Conservation (phyloP, 2,888 invertebrate species). For the Abscondita cerata region DNA sequence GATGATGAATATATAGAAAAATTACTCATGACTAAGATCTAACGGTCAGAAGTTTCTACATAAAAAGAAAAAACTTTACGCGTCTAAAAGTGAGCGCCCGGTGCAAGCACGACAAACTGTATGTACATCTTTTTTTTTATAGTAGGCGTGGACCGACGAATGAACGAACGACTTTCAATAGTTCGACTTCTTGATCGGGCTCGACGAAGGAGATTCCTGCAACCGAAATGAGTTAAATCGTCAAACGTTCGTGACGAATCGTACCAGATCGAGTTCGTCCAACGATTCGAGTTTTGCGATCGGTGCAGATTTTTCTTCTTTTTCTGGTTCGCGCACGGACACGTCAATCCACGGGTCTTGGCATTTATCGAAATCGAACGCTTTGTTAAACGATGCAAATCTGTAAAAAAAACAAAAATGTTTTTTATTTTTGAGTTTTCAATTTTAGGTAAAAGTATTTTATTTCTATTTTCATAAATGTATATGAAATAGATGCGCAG, state of each 20-base stretch:
- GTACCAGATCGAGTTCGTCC: conserved; percentile 68
- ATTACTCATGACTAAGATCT: conserved; percentile 23
- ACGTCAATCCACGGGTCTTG: conserved; percentile 45
- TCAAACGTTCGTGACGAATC: too few species aligned
- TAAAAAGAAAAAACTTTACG: too few species aligned
- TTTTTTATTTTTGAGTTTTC: too few species aligned
- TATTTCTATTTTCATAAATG: too few species aligned
- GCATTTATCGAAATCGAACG: conserved; percentile 54
- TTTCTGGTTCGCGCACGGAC: conserved; percentile 40
- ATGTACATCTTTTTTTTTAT: conserved; percentile 13
- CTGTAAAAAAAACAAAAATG: conserved; percentile 47
- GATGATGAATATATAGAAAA: not conserved
- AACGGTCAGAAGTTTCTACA: conserved; percentile 15
- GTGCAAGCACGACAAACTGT: not conserved
- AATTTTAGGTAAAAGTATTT: too few species aligned
- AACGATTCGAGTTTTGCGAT: conserved; percentile 71
- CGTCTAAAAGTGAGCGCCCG: too few species aligned
- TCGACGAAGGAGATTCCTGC: conserved; percentile 45
- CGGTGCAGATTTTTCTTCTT: conserved; percentile 61
- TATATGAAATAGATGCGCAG: too few species aligned
- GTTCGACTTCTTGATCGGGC: conserved; percentile 45
- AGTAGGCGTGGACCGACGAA: conserved; percentile 19
- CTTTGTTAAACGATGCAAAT: conserved; percentile 58
- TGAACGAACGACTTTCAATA: conserved; percentile 35
- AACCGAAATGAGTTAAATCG: conserved; percentile 35